Evolutionary conservation across 2,797 vertebrate genomes (phyloP).

Genomic region (Pseudochromis fuscus): DNA sequence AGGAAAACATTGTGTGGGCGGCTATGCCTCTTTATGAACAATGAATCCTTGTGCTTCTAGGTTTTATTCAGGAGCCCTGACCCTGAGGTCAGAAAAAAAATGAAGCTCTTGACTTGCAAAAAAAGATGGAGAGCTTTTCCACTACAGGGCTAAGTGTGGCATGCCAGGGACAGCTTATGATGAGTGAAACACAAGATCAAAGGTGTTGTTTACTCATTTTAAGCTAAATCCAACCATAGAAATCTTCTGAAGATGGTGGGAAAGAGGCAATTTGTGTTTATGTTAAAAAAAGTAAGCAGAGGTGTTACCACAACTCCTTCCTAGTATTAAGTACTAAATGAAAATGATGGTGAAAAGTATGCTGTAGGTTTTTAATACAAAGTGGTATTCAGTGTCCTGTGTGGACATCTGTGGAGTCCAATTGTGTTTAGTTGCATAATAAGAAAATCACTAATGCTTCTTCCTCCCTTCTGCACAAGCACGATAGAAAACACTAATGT

Average conservation of each 20-base stretch:
- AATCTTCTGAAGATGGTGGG: conserved; percentile 5
- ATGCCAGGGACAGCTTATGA: conserved; percentile 11
- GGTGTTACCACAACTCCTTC: background rate
- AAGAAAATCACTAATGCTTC: too few species aligned
- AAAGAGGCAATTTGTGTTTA: conserved; percentile 12
- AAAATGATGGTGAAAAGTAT: too few species aligned
- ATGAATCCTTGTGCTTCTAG: conserved; percentile 28
- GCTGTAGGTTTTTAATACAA: too few species aligned
- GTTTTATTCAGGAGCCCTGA: conserved; percentile 42
- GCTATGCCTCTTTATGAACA: conserved; percentile 49
- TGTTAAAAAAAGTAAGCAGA: conserved; percentile 2
- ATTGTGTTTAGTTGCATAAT: too few species aligned
- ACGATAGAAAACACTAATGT: too few species aligned
- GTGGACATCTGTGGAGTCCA: too few species aligned
- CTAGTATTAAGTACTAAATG: too few species aligned
- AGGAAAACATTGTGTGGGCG: conserved; percentile 54
- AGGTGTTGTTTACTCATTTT: conserved; percentile 43
- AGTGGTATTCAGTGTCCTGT: too few species aligned
- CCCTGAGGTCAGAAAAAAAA: conserved; percentile 55
- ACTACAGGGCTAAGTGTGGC: conserved; percentile 48
- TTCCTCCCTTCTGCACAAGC: too few species aligned
- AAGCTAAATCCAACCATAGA: conserved; percentile 32
- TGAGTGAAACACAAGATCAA: conserved; percentile 39
- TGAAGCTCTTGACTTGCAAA: conserved; percentile 57
- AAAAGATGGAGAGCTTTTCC: conserved; percentile 41